These are phyloP conservation scores for Sanderia malayensis DNA, from an alignment of 30 jellyfish, hydroid and myxozoan species.

Conservation along the genomic window DNA sequence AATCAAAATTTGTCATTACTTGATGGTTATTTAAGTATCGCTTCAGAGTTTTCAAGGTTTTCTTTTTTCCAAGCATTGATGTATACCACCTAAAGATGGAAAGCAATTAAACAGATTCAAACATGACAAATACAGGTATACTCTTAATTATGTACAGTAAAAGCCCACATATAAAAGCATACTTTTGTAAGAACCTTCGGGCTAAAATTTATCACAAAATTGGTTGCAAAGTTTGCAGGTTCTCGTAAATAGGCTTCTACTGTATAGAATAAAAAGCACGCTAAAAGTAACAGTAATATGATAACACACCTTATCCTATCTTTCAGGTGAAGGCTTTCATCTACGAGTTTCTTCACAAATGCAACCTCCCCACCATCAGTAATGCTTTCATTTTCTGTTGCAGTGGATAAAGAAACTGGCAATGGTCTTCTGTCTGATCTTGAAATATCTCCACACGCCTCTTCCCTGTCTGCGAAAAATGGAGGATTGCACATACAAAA, in stretches of 20 bases:
- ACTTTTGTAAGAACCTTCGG: no score
- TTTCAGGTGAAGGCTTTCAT: conserved; percentile 64
- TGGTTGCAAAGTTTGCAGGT: no score
- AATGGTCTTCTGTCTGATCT: conserved; percentile 81
- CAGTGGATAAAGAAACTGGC: conserved; percentile 75
- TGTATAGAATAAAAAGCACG: no score
- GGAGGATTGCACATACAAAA: conserved; percentile 98
- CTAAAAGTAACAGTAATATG: not conserved
- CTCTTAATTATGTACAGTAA: no score
- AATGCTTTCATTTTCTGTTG: conserved; percentile 66
- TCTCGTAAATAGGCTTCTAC: no score
- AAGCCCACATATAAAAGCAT: no score
- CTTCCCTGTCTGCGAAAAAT: conserved; percentile 74
- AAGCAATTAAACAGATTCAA: no score
- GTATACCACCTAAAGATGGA: conserved; percentile 94
- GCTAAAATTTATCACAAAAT: no score
- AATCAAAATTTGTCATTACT: no score
- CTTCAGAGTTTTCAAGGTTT: conserved; percentile 49
- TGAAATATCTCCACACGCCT: conserved; percentile 37
- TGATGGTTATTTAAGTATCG: conserved; percentile 28
- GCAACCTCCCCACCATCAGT: conserved; percentile 94
- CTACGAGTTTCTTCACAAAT: conserved; percentile 73
- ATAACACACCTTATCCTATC: conserved; percentile 54
- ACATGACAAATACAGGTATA: no score
- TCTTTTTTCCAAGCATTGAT: conserved; percentile 86